A percentile compares a stretch with the other conserved stretches of the same genome.
phyloP scores from a whole-genome alignment of 2,888 invertebrate genomes.

The Nebria brevicollis region DNA sequence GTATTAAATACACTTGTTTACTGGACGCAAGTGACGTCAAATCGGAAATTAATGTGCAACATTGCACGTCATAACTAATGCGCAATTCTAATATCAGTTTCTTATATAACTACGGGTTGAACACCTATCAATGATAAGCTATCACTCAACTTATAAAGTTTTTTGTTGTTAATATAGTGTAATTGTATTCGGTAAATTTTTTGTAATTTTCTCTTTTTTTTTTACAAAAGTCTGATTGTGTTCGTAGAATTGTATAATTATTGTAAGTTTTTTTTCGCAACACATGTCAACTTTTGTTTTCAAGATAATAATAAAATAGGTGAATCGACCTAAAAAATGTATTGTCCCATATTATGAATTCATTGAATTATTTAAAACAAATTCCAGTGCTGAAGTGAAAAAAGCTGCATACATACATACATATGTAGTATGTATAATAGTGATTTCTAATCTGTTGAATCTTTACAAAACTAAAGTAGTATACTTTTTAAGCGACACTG shows the following conservation, averaged over 20 bases:
- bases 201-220: neutral
- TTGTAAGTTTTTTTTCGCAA: neutral
- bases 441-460: neutral
- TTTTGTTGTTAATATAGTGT: neutral
- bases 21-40: constrained; percentile 12
- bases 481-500: neutral
- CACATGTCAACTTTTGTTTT: neutral
- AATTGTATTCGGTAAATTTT: neutral
- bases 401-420: neutral
- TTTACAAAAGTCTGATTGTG: neutral
- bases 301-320: neutral
- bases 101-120: neutral
- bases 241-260: neutral
- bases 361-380: too few species aligned
- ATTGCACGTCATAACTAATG: neutral
- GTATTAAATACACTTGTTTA: constrained; percentile 27
- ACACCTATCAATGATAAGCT: neutral
- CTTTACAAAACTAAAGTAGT: neutral
- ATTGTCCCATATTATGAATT: too few species aligned
- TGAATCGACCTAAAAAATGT: too few species aligned
- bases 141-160: neutral
- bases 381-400: too few species aligned
- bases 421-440: neutral
- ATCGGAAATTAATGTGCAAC: neutral
- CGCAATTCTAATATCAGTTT: neutral